Evolutionary conservation across 2,888 invertebrate genomes (phyloP).

Genomic region (Lasioglossum lativentre): DNA sequence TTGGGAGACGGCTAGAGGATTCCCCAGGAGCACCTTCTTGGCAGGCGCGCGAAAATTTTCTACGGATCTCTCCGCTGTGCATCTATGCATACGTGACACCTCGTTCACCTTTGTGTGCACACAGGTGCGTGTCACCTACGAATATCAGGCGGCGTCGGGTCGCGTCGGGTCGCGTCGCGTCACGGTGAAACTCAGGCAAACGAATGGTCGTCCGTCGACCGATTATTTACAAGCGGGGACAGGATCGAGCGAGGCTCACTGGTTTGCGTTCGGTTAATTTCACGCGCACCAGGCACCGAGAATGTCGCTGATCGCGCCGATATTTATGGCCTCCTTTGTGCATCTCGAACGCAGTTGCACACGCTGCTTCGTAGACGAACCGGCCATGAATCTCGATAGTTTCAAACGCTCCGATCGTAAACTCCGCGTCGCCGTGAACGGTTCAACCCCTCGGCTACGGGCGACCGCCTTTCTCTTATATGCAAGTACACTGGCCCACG

Average conservation of each 20-base stretch:
- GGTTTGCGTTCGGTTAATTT: conserved; percentile 25
- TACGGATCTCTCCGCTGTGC: conserved; percentile 19
- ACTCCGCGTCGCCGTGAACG: background rate
- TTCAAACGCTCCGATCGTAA: background rate
- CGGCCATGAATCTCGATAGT: background rate
- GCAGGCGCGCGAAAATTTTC: conserved; percentile 23
- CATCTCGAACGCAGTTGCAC: background rate
- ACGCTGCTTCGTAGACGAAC: background rate
- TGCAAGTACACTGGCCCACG: background rate
- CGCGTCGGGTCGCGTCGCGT: background rate
- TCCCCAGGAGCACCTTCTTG: conserved; percentile 31
- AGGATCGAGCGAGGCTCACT: conserved; percentile 33
- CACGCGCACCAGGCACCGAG: background rate
- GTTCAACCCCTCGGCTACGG: background rate
- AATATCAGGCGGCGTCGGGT: conserved; percentile 29
- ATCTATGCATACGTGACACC: conserved; percentile 31
- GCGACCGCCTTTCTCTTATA: background rate
- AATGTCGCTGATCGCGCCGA: conserved; percentile 1
- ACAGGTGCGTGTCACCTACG: conserved; percentile 36
- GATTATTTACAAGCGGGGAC: conserved; percentile 30
- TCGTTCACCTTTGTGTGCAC: conserved; percentile 40
- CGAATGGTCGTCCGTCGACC: conserved; percentile 19
- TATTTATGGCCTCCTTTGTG: conserved; percentile 10
- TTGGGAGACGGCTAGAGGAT: conserved; percentile 41
- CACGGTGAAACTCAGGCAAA: conserved; percentile 22